Percentiles rank a stretch among this genome's conserved stretches.
Evolutionary conservation across 2,888 invertebrate genomes (phyloP).

Genomic region (Plagiodera versicolora): DNA sequence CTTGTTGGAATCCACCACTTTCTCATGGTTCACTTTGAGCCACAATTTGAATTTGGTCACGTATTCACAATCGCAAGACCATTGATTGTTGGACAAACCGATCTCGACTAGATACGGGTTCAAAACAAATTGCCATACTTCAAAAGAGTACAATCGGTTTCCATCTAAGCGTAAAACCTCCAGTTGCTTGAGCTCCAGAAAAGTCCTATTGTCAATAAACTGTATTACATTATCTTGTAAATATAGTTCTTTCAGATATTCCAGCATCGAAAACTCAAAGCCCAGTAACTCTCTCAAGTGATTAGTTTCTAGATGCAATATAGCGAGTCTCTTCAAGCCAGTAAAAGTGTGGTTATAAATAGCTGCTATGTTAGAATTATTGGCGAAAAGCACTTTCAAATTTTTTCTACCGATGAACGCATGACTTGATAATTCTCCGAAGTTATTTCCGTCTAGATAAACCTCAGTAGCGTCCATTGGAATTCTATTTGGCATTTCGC

Average conservation of each 20-base stretch:
- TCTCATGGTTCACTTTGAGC: slow-evolving; percentile 76
- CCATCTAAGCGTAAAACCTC: slow-evolving; percentile 84
- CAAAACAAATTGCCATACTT: slow-evolving; percentile 81
- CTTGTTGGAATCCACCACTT: slow-evolving; percentile 76
- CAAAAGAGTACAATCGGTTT: slow-evolving; percentile 79
- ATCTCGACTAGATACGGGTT: slow-evolving; percentile 89
- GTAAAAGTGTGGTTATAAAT: slow-evolving; percentile 90
- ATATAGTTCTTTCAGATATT: slow-evolving; percentile 82
- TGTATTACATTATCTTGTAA: slow-evolving; percentile 83
- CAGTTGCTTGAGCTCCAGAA: slow-evolving; percentile 76
- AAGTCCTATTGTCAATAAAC: slow-evolving; percentile 83
- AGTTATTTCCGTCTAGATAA: slow-evolving; percentile 89
- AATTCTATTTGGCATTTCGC: slow-evolving; percentile 81
- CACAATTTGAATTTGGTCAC: slow-evolving; percentile 78
- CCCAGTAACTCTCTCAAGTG: slow-evolving; percentile 77
- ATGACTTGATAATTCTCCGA: slow-evolving; percentile 83
- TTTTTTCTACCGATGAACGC: slow-evolving; percentile 92
- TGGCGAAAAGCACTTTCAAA: slow-evolving; percentile 82
- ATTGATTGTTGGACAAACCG: slow-evolving; percentile 80
- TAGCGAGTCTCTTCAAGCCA: slow-evolving; percentile 75
- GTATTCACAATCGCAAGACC: slow-evolving; percentile 90
- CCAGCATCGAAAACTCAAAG: slow-evolving; percentile 79
- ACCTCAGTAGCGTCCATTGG: slow-evolving; percentile 97
- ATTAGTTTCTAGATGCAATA: slow-evolving; percentile 87
- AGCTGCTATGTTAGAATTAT: slow-evolving; percentile 82